Base-by-base conservation (phyloP, 2,888 invertebrate species). In the Chromoteleia sp. region DNA sequence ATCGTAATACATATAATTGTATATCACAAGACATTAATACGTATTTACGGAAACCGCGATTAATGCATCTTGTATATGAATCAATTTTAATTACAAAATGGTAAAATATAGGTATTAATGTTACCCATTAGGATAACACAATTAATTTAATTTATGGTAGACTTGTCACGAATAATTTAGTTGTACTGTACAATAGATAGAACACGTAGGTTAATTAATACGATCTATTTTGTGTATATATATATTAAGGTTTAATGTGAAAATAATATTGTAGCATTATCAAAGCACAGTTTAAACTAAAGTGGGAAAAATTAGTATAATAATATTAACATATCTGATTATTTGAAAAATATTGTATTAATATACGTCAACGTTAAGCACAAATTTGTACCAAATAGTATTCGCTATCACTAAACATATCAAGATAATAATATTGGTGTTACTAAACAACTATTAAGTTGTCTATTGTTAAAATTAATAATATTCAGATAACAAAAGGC, bases 81-180 rank as follows among this genome's bases (percentile, higher is more conserved):
- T 61, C 45, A 45, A 59, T 59, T 41, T 43, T 61, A 33, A 61
- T 61, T 61, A 45, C 61, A 45, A 45, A 61, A 61, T 25, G 19
- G 7, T 17, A 61, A 61, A 61, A 45, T 33, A 19, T 17, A n/a
- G 45, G 19, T 33, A 61, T 61, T 45, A 45, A 30, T 30, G 29
- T 45, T 61, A 19, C 30, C 45, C 45, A 33, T 45, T 61, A 45
- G 45, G 30, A 61, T 61, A 30, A 30, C 33, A 45, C 45, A 61
- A 43, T 59, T 59, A 41, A 45, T 30, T 61, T 45, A 45, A 61
- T 61, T 61, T 61, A 61, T 45, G 43, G 43, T 29, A 17, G n/a
- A 1, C 15, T 59, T 59, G 41, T 59, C 29, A 10, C 10, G 29
- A 59, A 43, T 59, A 59, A 59, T 59, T 43, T 43, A 41, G 19